These are phyloP conservation scores for Pseudorasbora parva DNA, from an alignment of 2,113 vertebrate genomes.

Conservation along the genomic window DNA sequence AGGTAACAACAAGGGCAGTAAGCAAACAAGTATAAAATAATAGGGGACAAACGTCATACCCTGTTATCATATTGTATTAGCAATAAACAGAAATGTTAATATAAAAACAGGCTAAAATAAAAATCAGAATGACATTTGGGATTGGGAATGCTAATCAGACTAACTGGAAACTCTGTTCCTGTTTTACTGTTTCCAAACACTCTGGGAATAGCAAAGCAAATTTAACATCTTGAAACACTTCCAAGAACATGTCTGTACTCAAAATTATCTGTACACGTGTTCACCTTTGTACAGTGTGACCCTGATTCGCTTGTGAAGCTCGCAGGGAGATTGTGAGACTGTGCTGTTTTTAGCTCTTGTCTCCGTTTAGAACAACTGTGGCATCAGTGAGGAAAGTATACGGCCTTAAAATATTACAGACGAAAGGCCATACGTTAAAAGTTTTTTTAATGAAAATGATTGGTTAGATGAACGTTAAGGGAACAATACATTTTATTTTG, in stretches of 20 bases:
- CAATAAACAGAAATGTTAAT: not conserved
- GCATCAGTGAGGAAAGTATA: not conserved
- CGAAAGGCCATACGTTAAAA: not conserved
- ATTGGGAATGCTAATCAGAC: no score
- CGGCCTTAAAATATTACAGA: not conserved
- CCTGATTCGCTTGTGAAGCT: not conserved
- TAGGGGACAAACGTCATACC: no score
- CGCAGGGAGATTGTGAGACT: not conserved
- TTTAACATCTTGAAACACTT: not conserved
- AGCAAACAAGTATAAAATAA: not conserved
- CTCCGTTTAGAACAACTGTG: conserved; percentile 6
- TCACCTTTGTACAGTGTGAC: conserved; percentile 48
- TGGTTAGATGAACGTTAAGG: no score
- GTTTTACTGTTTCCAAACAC: not conserved
- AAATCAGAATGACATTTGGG: not conserved
- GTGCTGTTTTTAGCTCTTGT: not conserved
- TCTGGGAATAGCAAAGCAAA: not conserved
- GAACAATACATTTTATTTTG: no score
- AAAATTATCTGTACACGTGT: not conserved
- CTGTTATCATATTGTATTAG: not conserved
- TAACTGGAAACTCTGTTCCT: not conserved
- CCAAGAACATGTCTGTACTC: not conserved
- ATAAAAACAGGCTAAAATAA: not conserved
- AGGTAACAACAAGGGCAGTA: not conserved
- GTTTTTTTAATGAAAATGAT: no score